These are phyloP conservation scores for Drosophila demipolita DNA, from an alignment of 2,888 invertebrate species.

Conservation along the genomic window DNA sequence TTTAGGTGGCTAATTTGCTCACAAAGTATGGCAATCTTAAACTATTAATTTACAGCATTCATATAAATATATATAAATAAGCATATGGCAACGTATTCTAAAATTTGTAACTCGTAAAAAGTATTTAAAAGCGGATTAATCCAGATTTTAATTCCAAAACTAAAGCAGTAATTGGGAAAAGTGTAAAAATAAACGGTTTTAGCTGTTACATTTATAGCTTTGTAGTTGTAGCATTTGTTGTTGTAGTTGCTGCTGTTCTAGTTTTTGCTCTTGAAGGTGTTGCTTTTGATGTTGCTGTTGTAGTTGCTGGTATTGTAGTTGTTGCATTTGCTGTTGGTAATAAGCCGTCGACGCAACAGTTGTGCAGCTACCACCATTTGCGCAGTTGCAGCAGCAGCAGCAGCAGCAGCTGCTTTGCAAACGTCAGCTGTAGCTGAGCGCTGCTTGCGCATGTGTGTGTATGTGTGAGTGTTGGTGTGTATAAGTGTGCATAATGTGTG, in stretches of 20 bases:
- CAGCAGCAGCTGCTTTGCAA: slow-evolving; percentile 66
- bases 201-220: background rate
- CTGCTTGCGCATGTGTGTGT: slow-evolving; percentile 19
- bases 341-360: slow-evolving; percentile 55
- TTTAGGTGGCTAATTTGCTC: background rate
- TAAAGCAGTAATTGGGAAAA: background rate
- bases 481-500: slow-evolving; percentile 16
- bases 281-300: too few relatives aligned
- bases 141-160: background rate
- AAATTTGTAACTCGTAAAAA: background rate
- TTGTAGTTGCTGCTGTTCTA: background rate
- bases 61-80: background rate
- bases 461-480: slow-evolving; percentile 19
- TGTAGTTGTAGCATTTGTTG: background rate
- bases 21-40: slow-evolving; percentile 14
- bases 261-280: too few relatives aligned
- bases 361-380: slow-evolving; percentile 55
- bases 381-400: slow-evolving; percentile 44
- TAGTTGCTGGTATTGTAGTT: background rate
- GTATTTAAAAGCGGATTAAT: background rate
- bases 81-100: slow-evolving; percentile 43
- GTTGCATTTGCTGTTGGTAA: slow-evolving; percentile 3
- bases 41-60: background rate
- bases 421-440: slow-evolving; percentile 46
- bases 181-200: background rate